Evolutionary conservation across 2,113 vertebrate genomes (phyloP), one percentile per base, ranked within the genome.

Genomic region (Fregetta grallaria): DNA sequence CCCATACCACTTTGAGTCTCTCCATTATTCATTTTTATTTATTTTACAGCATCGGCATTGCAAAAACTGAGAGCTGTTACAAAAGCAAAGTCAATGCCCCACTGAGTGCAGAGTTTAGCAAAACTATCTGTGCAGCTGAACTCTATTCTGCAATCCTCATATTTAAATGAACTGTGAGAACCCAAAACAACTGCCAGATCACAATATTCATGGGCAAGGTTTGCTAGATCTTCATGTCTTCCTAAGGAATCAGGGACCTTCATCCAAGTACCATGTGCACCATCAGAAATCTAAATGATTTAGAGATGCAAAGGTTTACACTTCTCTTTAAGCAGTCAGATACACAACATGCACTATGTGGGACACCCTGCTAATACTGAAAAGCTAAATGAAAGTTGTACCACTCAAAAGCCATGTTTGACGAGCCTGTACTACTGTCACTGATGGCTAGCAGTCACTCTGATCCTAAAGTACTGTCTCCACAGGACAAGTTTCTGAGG

Each of bases 1-100:
- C 89, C 50, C 95, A 72, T 86, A 95, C 53, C n/a, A 50, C 66
- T 94, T 61, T 70, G 80, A 96, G 62, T 80, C 15, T 73, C 62
- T 90, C 66, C 49, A 73, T 95, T 87, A 96, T 92, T 91, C 94
- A 92, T 90, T 90, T 86, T 68, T 79, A 87, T 96, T 96, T 96
- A 65, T 94, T 95, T 97, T 91, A 85, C 71, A 79, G 83, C 84
- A 76, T 52, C 4, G 1, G 70, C 70, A 50, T 95, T 97, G 92
- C 92, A 95, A 92, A 95, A 89, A 81, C 81, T 66, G 53, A 78
- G 67, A 86, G 55, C 73, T 94, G 23, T 90, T 95, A 91, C 76
- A 91, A 95, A 97, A 94, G 75, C 89, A 95, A 94, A 77, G 80
- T 95, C 94, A 87, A 36, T 89, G 80, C 38, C 84, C 84, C 5